Evolutionary conservation across 2,888 invertebrate genomes (phyloP).

Genomic region (Spisula solida): DNA sequence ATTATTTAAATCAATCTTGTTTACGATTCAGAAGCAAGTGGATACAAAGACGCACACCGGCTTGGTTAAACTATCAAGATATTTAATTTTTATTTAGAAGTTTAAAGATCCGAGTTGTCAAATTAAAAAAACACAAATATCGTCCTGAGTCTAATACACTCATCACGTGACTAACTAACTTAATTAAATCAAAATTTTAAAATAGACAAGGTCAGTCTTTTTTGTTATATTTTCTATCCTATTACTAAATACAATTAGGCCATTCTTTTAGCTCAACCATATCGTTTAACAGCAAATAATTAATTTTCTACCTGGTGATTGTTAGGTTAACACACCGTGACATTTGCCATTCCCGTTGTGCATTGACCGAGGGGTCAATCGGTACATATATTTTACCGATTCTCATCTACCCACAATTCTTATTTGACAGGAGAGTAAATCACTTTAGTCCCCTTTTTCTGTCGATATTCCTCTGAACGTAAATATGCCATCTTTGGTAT

Average conservation of each 20-base stretch:
- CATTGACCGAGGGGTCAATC: slow-evolving; percentile 66
- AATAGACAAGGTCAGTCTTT: slow-evolving; percentile 34
- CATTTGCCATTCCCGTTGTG: slow-evolving; percentile 66
- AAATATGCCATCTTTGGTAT: slow-evolving; percentile 59
- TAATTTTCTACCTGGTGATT: slow-evolving; percentile 60
- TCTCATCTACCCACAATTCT: slow-evolving; percentile 57
- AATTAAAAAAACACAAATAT: not conserved
- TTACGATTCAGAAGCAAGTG: too few species aligned
- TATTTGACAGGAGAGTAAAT: slow-evolving; percentile 56
- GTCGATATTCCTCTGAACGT: slow-evolving; percentile 33
- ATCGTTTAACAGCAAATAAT: slow-evolving; percentile 71
- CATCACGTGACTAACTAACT: slow-evolving; percentile 10
- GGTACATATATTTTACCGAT: slow-evolving; percentile 57
- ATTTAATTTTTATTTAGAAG: too few species aligned
- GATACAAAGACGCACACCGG: too few species aligned
- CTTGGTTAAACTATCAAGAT: too few species aligned
- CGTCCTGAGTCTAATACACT: not conserved
- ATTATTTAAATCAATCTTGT: too few species aligned
- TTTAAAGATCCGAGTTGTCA: not conserved
- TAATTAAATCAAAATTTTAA: slow-evolving; percentile 41
- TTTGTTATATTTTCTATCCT: slow-evolving; percentile 44
- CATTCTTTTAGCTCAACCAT: slow-evolving; percentile 51
- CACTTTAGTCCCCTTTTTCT: slow-evolving; percentile 24
- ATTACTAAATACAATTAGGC: slow-evolving; percentile 52
- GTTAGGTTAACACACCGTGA: slow-evolving; percentile 59